Conservation (phyloP, 2,888 invertebrate species). For the Thymelicus lineola region DNA sequence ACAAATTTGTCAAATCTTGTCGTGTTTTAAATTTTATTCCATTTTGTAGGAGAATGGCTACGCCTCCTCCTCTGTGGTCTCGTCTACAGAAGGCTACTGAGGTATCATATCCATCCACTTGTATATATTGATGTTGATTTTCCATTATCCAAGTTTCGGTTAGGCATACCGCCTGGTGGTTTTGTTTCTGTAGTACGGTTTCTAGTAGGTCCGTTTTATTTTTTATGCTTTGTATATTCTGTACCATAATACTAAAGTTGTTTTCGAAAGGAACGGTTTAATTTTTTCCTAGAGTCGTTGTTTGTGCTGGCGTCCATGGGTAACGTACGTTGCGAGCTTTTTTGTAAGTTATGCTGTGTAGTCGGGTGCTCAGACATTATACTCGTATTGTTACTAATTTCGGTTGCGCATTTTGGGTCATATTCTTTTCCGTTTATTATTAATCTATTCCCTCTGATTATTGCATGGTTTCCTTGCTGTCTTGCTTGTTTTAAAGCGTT, state of each 20-base stretch:
- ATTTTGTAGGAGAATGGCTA: conserved; percentile 6
- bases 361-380: no score
- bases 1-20: conserved; percentile 7
- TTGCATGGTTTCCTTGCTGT: no score
- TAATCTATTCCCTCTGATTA: not conserved
- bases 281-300: not conserved
- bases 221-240: conserved; percentile 19
- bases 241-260: conserved; percentile 1
- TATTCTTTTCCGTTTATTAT: not conserved
- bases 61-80: conserved; percentile 15
- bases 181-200: not conserved
- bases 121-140: not conserved
- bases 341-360: no score
- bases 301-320: no score
- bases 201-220: conserved; percentile 11
- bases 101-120: not conserved
- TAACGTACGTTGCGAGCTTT: no score
- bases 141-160: conserved; percentile 23
- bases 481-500: no score
- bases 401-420: no score
- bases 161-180: not conserved
- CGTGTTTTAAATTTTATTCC: conserved; percentile 14
- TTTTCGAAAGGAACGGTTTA: conserved; percentile 16
- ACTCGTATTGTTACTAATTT: no score
- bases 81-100: conserved; percentile 15